phyloP scores from a whole-genome alignment of 2,888 invertebrate genomes.

The Calameuta pallipes region DNA sequence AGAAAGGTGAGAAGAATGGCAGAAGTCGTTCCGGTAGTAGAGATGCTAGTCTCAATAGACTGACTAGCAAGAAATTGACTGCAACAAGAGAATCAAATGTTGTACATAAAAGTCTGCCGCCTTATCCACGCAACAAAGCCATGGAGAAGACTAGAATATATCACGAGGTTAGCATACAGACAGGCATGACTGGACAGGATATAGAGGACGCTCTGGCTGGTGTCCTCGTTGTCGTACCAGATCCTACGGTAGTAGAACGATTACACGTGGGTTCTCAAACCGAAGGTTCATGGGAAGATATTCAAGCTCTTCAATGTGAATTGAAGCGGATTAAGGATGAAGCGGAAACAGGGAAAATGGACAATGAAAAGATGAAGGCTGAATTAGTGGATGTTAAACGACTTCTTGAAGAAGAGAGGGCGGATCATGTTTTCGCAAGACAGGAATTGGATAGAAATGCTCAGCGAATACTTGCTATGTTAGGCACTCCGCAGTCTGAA shows the following conservation, averaged over 20 bases:
- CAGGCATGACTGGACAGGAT: constrained; percentile 78
- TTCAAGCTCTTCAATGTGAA: constrained; percentile 73
- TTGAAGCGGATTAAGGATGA: constrained; percentile 69
- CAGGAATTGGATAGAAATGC: constrained; percentile 81
- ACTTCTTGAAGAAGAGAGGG: constrained; percentile 75
- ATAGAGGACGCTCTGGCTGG: constrained; percentile 80
- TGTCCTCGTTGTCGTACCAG: constrained; percentile 58
- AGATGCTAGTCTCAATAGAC: constrained; percentile 66
- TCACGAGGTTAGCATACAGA: constrained; percentile 83
- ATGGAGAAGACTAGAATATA: constrained; percentile 77
- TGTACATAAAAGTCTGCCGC: constrained; percentile 65
- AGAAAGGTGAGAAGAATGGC: constrained; percentile 68
- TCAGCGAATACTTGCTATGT: constrained; percentile 75
- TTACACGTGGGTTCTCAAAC: constrained; percentile 73
- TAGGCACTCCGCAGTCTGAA: constrained; percentile 64
- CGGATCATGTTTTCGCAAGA: constrained; percentile 79
- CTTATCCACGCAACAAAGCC: constrained; percentile 66
- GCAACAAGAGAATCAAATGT: constrained; percentile 49
- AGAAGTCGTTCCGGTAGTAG: constrained; percentile 68
- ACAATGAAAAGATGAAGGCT: constrained; percentile 72
- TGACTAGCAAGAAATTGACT: constrained; percentile 42
- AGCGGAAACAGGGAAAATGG: constrained; percentile 33
- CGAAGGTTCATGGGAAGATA: constrained; percentile 74
- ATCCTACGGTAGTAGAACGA: constrained; percentile 66
- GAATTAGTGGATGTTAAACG: constrained; percentile 72